Evolutionary conservation across 2,797 vertebrate genomes (phyloP), one percentile per base, ranked within the genome.

Genomic region (Fratercula arctica): DNA sequence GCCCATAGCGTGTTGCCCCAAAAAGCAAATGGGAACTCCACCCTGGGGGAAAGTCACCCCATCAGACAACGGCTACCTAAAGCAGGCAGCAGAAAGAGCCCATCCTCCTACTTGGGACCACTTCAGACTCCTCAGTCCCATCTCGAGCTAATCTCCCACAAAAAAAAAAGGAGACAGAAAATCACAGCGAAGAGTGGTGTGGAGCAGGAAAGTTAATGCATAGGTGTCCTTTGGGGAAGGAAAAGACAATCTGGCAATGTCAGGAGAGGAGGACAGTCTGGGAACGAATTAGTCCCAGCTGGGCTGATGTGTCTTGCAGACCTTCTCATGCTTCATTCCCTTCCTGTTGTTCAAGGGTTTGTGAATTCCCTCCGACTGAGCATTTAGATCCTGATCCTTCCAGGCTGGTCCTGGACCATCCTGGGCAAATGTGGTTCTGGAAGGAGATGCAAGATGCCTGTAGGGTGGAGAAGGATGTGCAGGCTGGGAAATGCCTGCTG

Each of bases 1-100:
- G 61, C 11, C 43, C 8, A 11, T 3, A 21, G 16, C 0, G 0
- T 11, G 13, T 51, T 7, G 2, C 9, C 28, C 37, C 28, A 75
- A 57, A 95, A 83, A 60, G 28, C 5, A 39, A 14, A 70, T 26
- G 6, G 41, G 11, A 72, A 37, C 24, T 50, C 56, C 78, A 19
- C 8, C 23, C 6, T 23, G 8, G 21, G 33, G 17, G 25, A 73
- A 67, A 92, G 60, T 37, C 25, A 85, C 7, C 33, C 39, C 50
- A 76, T 26, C 12, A 85, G 54, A 56, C 23, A 77, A 61, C 0
- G 1, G 20, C 54, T 68, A 41, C 45, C 16, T 0, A 5, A 72
- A 10, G 8, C 17, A 64, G 59, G 29, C 51, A 91, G 48, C 11
- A 80, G 64, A 91, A 91, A n/a, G 13, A 93, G 21, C 18, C 29